Base-by-base conservation (phyloP, 1,140 invertebrate species). In the Schlechtendalia chinensis region DNA sequence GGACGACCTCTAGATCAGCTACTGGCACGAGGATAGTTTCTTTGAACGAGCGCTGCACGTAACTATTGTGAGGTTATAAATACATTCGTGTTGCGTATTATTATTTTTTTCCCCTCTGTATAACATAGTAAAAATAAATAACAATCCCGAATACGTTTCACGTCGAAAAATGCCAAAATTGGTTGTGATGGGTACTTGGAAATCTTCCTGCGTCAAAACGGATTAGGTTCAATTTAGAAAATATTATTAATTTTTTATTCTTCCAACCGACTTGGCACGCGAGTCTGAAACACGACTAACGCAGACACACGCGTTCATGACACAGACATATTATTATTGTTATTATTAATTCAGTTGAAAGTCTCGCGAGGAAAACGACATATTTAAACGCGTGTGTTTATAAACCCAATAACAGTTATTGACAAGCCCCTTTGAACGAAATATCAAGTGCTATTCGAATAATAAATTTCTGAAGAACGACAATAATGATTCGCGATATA, bases 61-160 rank as follows among this genome's bases (percentile, higher is more conserved):
- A 81, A 27, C 56, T 67, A 24, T 54, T 65, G 56, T 61, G 12
- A 67, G 29, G 47, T 80, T 63, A 61, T 59, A 80, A 63, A 61
- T 80, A 61, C n/a, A 80, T 39, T 65, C 27, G 27, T n/a, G 45
- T 17, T 0, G 14, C 16, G 8, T 17, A n/a, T n/a, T n/a, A n/a
- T 29, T 65, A 4, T 65, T n/a, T 54, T 54, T 32, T 63, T 63
- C 1, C 27, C 17, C 0, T 0, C 27, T 0, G 1, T 19, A n/a
- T 2, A 63, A 10, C 32, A 29, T 63, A 50, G 12, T 12, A 50
- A 50, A 50, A 39, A 39, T 39, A 39, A 39, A 39, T 39, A 39
- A 39, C 32, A 39, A 39, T 39, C 10, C 12, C 63, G 32, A 67
- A 67, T 1, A 39, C 47, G 1, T 39, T n/a, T 65, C 53, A 54